A percentile compares a stretch with the other conserved stretches of the same genome.
Evolutionary conservation across 2,113 vertebrate genomes (phyloP).

Genomic region (Lynx canadensis): DNA sequence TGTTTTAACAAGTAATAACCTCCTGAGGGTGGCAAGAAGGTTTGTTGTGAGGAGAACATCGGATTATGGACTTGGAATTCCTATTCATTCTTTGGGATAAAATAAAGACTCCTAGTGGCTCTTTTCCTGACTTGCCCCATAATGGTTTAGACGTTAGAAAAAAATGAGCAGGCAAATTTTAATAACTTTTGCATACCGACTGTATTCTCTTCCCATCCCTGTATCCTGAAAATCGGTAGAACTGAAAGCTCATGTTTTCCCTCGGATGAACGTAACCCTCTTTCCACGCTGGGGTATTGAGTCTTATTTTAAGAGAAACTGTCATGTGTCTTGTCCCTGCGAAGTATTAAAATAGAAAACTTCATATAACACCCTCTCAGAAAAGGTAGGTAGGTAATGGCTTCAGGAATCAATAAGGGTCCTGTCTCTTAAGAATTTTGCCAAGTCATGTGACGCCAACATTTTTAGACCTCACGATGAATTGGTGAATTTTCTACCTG

Average conservation of each 20-base stretch:
- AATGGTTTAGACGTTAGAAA: background rate
- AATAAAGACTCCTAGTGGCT: background rate
- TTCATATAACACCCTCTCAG: background rate
- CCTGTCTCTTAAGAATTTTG: constrained; percentile 54
- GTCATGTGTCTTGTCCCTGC: background rate
- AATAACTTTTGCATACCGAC: background rate
- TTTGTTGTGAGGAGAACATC: background rate
- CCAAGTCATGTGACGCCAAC: constrained; percentile 40
- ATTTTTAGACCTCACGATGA: background rate
- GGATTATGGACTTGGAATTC: background rate
- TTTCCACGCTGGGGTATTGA: background rate
- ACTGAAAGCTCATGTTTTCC: background rate
- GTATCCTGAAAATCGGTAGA: background rate
- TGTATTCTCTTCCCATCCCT: background rate
- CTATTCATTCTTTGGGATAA: background rate
- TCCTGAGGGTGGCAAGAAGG: background rate
- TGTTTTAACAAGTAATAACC: background rate
- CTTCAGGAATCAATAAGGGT: background rate
- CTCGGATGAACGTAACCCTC: background rate
- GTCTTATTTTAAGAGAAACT: background rate
- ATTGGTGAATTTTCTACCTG: background rate
- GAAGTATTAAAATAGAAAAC: background rate
- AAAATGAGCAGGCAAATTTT: background rate
- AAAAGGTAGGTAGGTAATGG: constrained; percentile 46
- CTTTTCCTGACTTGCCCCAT: background rate